Evolutionary conservation across 2,888 invertebrate genomes (phyloP).

Genomic region (Phengaris alcon): DNA sequence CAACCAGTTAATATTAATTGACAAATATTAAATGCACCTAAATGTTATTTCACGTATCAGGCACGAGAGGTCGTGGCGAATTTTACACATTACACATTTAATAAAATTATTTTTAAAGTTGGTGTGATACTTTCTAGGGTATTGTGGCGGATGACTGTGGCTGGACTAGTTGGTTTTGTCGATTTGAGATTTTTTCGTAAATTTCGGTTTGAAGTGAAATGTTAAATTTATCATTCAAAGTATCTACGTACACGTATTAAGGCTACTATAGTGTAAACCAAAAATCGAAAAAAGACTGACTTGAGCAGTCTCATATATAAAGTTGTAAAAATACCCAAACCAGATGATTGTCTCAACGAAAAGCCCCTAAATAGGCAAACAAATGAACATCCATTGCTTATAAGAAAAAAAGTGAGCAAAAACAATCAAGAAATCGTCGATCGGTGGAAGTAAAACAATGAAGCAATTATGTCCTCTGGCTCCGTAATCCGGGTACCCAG

Average conservation of each 20-base stretch:
- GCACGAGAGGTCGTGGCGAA: background rate
- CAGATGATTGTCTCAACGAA: background rate
- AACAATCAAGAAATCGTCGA: conserved; percentile 42
- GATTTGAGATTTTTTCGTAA: no score
- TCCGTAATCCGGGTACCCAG: conserved; percentile 46
- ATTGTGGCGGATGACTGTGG: no score
- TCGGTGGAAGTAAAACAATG: conserved; percentile 22
- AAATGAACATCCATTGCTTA: background rate
- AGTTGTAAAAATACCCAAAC: background rate
- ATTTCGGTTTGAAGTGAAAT: no score
- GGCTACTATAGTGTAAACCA: no score
- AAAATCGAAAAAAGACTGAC: no score
- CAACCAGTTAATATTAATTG: conserved; percentile 14
- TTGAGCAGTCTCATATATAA: no score
- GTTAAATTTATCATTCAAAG: no score
- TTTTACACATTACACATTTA: conserved; percentile 5
- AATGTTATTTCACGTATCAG: conserved; percentile 18
- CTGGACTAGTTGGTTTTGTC: no score
- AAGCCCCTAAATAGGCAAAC: background rate
- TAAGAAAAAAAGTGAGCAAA: background rate
- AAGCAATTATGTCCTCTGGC: conserved; percentile 28
- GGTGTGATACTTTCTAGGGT: conserved; percentile 52
- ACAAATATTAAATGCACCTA: conserved; percentile 7
- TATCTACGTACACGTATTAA: no score
- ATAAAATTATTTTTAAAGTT: background rate